Conservation (phyloP, 2,888 invertebrate species). For the Ophion obscuratus region DNA sequence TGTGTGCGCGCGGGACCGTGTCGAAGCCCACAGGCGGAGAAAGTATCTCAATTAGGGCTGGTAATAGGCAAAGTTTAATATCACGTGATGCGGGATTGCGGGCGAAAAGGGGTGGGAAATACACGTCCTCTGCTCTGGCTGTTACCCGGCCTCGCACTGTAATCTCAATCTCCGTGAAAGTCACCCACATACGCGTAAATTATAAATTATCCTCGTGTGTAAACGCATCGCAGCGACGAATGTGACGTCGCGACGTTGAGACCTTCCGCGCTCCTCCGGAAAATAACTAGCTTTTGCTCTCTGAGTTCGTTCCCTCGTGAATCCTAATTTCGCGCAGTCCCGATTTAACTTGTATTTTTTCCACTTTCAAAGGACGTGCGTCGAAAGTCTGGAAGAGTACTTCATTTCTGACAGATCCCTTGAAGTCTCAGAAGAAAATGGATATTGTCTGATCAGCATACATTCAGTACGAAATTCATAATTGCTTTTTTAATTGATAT, state of each 20-base stretch:
- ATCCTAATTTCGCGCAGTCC: conserved; percentile 77
- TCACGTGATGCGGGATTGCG: conserved; percentile 65
- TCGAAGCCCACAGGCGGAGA: conserved; percentile 52
- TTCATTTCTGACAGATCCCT: no score
- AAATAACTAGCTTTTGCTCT: conserved; percentile 71
- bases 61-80: conserved; percentile 70
- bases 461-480: no score
- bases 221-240: conserved; percentile 42
- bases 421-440: no score
- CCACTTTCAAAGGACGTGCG: neutral
- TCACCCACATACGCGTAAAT: conserved; percentile 74
- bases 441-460: no score
- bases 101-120: conserved; percentile 58
- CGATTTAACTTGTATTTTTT: conserved; percentile 51
- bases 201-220: conserved; percentile 70
- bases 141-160: conserved; percentile 44
- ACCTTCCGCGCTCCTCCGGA: conserved; percentile 76
- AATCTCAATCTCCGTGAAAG: conserved; percentile 67
- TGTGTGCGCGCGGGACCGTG: conserved; percentile 5
- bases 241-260: conserved; percentile 33
- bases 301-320: conserved; percentile 73
- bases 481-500: no score
- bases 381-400: no score
- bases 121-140: conserved; percentile 31
- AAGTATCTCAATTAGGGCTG: conserved; percentile 63